Percentiles rank a stretch among this genome's conserved stretches.
Conservation (phyloP, 2,797 vertebrate genomes). For the Chiloscyllium punctatum region DNA sequence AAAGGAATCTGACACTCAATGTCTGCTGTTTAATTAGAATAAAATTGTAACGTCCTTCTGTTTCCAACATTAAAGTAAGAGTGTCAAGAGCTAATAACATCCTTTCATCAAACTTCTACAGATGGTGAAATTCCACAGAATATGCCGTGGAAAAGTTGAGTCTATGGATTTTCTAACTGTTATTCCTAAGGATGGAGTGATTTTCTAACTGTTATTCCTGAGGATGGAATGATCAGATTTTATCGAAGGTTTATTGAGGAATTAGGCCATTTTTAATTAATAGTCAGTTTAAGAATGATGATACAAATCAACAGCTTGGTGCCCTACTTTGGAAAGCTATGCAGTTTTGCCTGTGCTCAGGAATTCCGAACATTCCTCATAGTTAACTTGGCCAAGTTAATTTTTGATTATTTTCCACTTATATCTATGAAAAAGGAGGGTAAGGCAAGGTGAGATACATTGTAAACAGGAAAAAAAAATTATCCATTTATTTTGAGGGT, state of each 20-base stretch:
- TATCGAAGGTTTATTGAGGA: not conserved
- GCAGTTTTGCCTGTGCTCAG: too few relatives aligned
- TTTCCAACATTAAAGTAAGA: not conserved
- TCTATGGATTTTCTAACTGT: not conserved
- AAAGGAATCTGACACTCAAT: not conserved
- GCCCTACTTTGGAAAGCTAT: not conserved
- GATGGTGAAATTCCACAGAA: not conserved
- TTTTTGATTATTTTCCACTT: not conserved
- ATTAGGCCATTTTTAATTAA: conserved; percentile 9
- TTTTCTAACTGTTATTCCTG: not conserved
- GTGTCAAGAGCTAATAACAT: too few relatives aligned
- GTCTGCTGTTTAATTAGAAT: not conserved
- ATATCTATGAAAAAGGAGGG: not conserved
- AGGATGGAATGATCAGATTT: not conserved
- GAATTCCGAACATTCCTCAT: not conserved
- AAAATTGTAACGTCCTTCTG: not conserved
- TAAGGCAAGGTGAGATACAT: not conserved
- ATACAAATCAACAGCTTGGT: not conserved
- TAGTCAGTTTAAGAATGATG: not conserved
- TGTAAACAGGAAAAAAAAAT: not conserved
- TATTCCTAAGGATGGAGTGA: not conserved
- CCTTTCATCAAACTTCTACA: not conserved
- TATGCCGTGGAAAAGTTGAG: not conserved
- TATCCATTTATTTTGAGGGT: not conserved
- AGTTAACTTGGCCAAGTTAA: not conserved